phyloP scores from a whole-genome alignment of 2,888 invertebrate genomes.

The Sesia bembeciformis region DNA sequence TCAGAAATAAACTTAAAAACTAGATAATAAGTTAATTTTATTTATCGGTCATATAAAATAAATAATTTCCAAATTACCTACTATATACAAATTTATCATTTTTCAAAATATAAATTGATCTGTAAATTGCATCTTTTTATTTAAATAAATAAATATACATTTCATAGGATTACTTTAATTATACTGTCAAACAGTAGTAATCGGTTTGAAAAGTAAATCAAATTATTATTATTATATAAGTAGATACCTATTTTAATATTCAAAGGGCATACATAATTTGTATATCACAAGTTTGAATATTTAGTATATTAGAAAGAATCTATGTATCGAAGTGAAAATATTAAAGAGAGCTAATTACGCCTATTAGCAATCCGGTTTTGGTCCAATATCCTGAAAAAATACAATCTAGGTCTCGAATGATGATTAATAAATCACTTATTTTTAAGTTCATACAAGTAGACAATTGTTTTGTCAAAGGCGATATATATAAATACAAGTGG shows the following conservation, averaged over 20 bases:
- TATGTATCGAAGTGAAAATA: constrained; percentile 15
- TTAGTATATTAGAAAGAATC: constrained; percentile 9
- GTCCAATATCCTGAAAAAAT: constrained; percentile 51
- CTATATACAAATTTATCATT: background rate
- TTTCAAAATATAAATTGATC: too few relatives aligned
- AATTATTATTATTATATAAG: constrained; percentile 6
- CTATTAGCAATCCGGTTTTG: constrained; percentile 33
- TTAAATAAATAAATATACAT: background rate
- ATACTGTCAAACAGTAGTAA: too few relatives aligned
- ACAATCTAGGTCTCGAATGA: constrained; percentile 15
- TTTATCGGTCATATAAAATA: too few relatives aligned
- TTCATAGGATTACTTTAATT: too few relatives aligned
- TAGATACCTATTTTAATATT: constrained; percentile 6
- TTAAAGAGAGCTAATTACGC: constrained; percentile 49
- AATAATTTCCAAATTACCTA: too few relatives aligned
- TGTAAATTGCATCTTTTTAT: constrained; percentile 2
- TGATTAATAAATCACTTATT: constrained; percentile 1
- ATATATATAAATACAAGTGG: constrained; percentile 61
- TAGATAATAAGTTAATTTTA: too few relatives aligned
- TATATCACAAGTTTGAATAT: constrained; percentile 8
- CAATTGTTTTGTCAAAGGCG: constrained; percentile 29
- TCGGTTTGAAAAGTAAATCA: constrained; percentile 2
- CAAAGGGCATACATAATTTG: constrained; percentile 6
- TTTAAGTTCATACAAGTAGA: constrained; percentile 16
- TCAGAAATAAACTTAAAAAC: too few relatives aligned